A percentile compares a stretch with the other conserved stretches of the same genome.
phyloP scores from a whole-genome alignment of 2,888 invertebrate genomes.

The Perizoma affinitatum region DNA sequence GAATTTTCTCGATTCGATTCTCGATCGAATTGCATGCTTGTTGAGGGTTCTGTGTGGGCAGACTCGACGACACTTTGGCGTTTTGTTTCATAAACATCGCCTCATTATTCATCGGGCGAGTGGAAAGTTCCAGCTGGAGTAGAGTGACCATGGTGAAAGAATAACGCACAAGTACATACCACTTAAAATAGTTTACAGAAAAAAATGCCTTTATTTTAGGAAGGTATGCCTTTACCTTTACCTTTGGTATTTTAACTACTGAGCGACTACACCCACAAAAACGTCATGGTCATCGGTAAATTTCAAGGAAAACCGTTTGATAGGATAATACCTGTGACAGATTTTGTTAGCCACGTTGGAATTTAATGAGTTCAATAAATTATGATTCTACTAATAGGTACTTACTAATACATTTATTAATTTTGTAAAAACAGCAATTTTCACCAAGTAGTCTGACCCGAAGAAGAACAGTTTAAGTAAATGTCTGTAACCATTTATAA shows the following conservation, averaged over 20 bases:
- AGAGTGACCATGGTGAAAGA: constrained; percentile 27
- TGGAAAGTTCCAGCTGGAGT: constrained; percentile 59
- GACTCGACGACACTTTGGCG: constrained; percentile 44
- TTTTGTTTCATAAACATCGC: constrained; percentile 73
- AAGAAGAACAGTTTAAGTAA: too few relatives aligned
- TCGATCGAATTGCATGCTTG: constrained; percentile 32
- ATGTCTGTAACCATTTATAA: too few relatives aligned
- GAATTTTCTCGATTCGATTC: constrained; percentile 52
- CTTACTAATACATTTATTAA: too few relatives aligned
- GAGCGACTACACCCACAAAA: constrained; percentile 7
- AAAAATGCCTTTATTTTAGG: too few relatives aligned
- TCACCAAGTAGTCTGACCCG: too few relatives aligned
- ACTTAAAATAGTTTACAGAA: too few relatives aligned
- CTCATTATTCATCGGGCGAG: constrained; percentile 54
- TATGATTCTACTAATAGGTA: too few relatives aligned
- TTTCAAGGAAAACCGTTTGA: background rate
- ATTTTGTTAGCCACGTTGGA: too few relatives aligned
- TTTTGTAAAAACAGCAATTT: too few relatives aligned
- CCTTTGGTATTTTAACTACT: background rate
- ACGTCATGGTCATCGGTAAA: background rate
- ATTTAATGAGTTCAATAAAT: too few relatives aligned
- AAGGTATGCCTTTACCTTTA: too few relatives aligned
- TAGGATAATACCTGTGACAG: too few relatives aligned
- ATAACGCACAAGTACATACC: background rate
- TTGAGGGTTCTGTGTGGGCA: constrained; percentile 38